phyloP scores from a whole-genome alignment of 2,797 vertebrate species.

The Sebastes hopkinsi region DNA sequence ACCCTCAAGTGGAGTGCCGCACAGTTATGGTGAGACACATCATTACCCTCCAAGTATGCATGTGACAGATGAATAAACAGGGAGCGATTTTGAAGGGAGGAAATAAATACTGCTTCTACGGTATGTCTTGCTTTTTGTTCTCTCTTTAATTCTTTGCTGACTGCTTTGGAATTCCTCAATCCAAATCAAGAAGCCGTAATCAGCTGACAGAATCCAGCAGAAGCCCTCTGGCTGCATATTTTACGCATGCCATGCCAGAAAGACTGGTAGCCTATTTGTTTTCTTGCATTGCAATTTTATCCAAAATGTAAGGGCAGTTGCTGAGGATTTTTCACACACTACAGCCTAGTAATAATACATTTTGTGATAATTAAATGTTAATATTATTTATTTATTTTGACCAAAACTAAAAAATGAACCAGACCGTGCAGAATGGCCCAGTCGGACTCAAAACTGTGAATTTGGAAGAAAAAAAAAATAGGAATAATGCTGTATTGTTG shows the following conservation, averaged over 20 bases:
- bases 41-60: neutral
- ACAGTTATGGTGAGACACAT: neutral
- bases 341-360: neutral
- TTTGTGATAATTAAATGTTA: neutral
- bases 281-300: neutral
- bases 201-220: neutral
- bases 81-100: neutral
- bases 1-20: neutral
- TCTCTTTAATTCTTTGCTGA: neutral
- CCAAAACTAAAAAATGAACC: neutral
- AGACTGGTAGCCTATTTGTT: neutral
- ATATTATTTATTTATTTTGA: neutral
- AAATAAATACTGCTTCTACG: neutral
- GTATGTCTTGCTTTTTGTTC: neutral
- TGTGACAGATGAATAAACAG: constrained; percentile 11
- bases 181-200: neutral
- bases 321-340: neutral
- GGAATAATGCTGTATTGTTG: neutral
- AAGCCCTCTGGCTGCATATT: neutral
- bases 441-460: neutral
- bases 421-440: neutral
- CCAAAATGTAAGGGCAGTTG: neutral
- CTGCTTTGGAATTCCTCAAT: neutral
- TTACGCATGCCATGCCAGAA: neutral
- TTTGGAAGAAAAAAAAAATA: neutral